Percentiles rank a stretch among this genome's conserved stretches.
Evolutionary conservation across 37 sponge, comb jelly and placozoan species (phyloP).

Genomic region (Hexactinellida sp.): DNA sequence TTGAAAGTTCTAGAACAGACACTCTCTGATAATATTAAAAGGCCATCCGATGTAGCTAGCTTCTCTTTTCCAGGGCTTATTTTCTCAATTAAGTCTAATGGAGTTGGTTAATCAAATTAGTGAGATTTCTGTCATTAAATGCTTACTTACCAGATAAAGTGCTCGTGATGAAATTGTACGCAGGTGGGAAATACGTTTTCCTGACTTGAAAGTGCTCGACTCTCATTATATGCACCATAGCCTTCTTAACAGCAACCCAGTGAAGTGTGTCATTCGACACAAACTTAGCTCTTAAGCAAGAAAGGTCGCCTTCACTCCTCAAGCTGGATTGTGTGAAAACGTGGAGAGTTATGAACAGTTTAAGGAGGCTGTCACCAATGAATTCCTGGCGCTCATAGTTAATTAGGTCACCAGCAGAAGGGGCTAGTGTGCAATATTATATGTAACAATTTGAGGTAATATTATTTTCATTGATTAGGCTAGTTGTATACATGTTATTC

Average conservation of each 20-base stretch:
- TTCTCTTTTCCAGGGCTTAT: background rate
- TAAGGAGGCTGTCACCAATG: conserved; percentile 86
- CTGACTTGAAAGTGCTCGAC: background rate
- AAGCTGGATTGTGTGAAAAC: background rate
- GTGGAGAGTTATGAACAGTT: conserved; percentile 42
- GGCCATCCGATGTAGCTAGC: background rate
- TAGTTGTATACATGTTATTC: too few relatives aligned
- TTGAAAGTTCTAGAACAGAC: background rate
- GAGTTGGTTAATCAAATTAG: background rate
- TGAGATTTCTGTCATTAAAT: conserved; percentile 14
- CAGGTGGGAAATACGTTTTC: background rate
- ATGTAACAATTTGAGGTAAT: too few relatives aligned
- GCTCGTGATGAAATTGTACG: background rate
- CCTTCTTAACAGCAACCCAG: background rate
- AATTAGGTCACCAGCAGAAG: conserved; percentile 47
- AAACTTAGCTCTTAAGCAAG: conserved; percentile 26
- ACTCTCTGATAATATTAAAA: background rate
- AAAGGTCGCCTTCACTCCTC: conserved; percentile 62
- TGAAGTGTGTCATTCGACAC: conserved; percentile 65
- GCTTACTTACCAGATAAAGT: background rate
- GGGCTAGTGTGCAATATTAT: too few relatives aligned
- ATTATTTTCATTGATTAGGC: too few relatives aligned
- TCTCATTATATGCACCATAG: background rate
- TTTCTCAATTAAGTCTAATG: background rate
- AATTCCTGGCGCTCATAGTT: conserved; percentile 80